Evolutionary conservation across 2,888 invertebrate species (phyloP).

Genomic region (Xestia rhomboidea): DNA sequence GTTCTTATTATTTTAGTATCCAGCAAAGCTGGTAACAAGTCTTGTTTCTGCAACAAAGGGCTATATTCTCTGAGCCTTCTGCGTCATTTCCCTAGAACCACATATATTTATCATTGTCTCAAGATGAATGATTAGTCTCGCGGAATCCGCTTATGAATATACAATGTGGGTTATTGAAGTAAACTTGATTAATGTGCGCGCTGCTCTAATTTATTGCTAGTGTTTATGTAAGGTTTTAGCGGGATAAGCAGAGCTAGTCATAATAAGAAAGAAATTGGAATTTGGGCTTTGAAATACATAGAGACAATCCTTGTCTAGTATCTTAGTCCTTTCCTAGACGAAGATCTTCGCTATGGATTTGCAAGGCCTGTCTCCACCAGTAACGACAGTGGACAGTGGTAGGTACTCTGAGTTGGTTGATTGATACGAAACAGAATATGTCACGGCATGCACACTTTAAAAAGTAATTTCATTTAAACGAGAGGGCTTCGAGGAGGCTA

Average conservation of each 20-base stretch:
- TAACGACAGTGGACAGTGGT: too few species aligned
- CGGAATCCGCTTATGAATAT: slow-evolving; percentile 74
- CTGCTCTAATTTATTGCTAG: slow-evolving; percentile 54
- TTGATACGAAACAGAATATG: neutral
- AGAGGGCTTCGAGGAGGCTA: neutral
- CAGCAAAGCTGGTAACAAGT: neutral
- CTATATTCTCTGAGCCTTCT: slow-evolving; percentile 40
- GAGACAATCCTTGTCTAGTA: neutral
- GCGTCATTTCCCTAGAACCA: neutral
- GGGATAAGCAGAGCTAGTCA: slow-evolving; percentile 11
- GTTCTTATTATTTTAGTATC: neutral
- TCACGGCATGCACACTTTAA: neutral
- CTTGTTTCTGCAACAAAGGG: neutral
- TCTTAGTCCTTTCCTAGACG: neutral
- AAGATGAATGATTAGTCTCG: slow-evolving; percentile 79
- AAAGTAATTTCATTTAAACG: neutral
- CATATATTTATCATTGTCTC: slow-evolving; percentile 75
- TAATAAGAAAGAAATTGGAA: neutral
- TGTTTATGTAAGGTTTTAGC: slow-evolving; percentile 31
- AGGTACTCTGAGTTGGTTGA: neutral
- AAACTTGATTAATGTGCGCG: slow-evolving; percentile 70
- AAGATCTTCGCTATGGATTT: neutral
- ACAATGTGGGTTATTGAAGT: slow-evolving; percentile 69
- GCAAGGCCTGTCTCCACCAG: neutral
- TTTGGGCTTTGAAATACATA: neutral